phyloP scores from a whole-genome alignment of 1,140 invertebrate genomes.

The Zaprionus ghesquierei region DNA sequence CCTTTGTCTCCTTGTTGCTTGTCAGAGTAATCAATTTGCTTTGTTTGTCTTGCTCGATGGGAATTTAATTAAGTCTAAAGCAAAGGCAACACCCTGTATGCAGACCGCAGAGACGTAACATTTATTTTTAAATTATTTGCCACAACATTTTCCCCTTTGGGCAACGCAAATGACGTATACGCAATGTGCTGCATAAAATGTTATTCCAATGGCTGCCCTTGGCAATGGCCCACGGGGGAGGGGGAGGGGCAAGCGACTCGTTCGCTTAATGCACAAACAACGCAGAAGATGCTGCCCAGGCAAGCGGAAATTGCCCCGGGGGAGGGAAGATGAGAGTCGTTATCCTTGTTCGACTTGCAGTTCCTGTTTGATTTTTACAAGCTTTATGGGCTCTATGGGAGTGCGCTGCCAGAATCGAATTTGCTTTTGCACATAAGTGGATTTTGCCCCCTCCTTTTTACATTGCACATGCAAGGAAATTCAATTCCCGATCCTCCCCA shows the following conservation, averaged over 20 bases:
- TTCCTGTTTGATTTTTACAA: not conserved
- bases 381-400: not conserved
- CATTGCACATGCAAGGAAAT: not conserved
- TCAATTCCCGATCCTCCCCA: not conserved
- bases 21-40: constrained; percentile 28
- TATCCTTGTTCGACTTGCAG: not conserved
- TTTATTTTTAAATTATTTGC: not conserved
- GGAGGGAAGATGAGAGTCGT: not conserved
- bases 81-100: not conserved
- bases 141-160: not conserved
- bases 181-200: constrained; percentile 5
- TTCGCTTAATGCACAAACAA: not conserved
- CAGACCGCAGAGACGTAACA: not conserved
- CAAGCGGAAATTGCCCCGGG: constrained; percentile 17
- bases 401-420: not conserved
- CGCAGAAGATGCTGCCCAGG: not conserved
- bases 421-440: not conserved
- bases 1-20: not conserved
- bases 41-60: constrained; percentile 4
- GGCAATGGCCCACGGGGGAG: not conserved
- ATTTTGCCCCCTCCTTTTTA: not conserved
- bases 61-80: not conserved
- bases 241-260: not conserved
- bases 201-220: not conserved
- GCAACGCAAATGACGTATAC: constrained; percentile 6